These are phyloP conservation scores for Muscidifurax raptorellus DNA, from an alignment of 1,140 invertebrate genomes.

Conservation along the genomic window DNA sequence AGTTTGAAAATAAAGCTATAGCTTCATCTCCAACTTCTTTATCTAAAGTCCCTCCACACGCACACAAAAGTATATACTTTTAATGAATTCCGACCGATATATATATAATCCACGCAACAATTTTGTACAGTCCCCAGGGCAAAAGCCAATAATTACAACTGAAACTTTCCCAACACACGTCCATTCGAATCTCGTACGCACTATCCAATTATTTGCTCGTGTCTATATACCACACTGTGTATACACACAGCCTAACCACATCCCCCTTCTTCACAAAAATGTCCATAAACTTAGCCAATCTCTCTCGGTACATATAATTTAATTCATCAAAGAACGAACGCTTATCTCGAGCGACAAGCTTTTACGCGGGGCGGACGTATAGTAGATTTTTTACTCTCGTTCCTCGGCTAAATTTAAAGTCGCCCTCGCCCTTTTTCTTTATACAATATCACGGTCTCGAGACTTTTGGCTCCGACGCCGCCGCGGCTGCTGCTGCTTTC, in stretches of 20 bases:
- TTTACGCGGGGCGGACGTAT: not conserved
- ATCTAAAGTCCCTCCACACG: not conserved
- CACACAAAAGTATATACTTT: too few relatives aligned
- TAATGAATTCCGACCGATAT: too few relatives aligned
- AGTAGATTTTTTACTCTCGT: not conserved
- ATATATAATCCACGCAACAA: not conserved
- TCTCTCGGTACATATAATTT: not conserved
- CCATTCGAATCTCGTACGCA: too few relatives aligned
- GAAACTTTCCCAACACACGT: too few relatives aligned
- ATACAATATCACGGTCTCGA: not conserved
- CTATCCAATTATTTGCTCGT: too few relatives aligned
- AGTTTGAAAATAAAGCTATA: not conserved
- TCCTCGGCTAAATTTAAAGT: constrained; percentile 42
- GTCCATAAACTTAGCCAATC: not conserved
- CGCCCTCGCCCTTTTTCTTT: not conserved
- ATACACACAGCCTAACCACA: too few relatives aligned
- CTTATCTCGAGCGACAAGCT: too few relatives aligned
- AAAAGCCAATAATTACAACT: not conserved
- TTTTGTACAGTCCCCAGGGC: not conserved
- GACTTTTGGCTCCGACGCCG: not conserved
- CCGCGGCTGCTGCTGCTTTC: not conserved
- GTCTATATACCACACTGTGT: too few relatives aligned
- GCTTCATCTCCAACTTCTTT: not conserved
- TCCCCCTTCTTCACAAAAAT: not conserved
- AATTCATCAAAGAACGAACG: not conserved